Percentiles rank a stretch among this genome's conserved stretches.
phyloP scores from a whole-genome alignment of 2,888 invertebrate species.

The Zygothrica quintamaculata region DNA sequence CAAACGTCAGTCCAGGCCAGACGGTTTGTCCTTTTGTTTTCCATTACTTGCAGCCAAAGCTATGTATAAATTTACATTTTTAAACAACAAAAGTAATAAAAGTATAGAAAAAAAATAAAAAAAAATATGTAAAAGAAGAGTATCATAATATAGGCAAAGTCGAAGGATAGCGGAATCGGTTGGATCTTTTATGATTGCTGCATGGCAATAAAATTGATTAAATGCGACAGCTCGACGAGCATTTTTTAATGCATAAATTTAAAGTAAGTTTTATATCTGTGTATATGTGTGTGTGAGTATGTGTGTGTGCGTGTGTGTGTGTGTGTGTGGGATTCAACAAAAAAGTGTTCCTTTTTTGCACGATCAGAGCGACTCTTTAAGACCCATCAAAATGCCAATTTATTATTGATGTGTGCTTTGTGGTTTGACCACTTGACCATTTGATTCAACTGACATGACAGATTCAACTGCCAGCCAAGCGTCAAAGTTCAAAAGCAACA shows the following conservation, averaged over 20 bases:
- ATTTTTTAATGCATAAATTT: slow-evolving; percentile 75
- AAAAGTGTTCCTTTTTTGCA: no score
- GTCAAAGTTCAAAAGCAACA: slow-evolving; percentile 43
- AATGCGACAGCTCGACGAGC: slow-evolving; percentile 68
- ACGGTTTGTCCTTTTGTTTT: slow-evolving; percentile 2
- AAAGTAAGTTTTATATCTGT: no score
- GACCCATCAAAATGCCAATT: neutral
- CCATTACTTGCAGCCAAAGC: slow-evolving; percentile 26
- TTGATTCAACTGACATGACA: slow-evolving; percentile 19
- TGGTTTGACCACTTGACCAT: slow-evolving; percentile 25
- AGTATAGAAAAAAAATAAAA: slow-evolving; percentile 25
- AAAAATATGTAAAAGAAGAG: slow-evolving; percentile 13
- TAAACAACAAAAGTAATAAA: slow-evolving; percentile 70
- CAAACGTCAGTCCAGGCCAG: slow-evolving; percentile 55
- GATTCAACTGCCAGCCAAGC: slow-evolving; percentile 19
- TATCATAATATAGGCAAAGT: slow-evolving; percentile 31
- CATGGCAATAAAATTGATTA: slow-evolving; percentile 81
- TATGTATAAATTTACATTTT: slow-evolving; percentile 78
- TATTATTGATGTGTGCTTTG: slow-evolving; percentile 1
- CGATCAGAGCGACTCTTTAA: neutral
- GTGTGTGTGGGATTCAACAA: no score
- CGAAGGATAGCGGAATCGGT: slow-evolving; percentile 16
- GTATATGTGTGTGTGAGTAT: no score
- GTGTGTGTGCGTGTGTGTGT: no score
- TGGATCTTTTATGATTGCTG: slow-evolving; percentile 59